Evolutionary conservation across 2,888 invertebrate genomes (phyloP).

Genomic region (Melanotus villosus): DNA sequence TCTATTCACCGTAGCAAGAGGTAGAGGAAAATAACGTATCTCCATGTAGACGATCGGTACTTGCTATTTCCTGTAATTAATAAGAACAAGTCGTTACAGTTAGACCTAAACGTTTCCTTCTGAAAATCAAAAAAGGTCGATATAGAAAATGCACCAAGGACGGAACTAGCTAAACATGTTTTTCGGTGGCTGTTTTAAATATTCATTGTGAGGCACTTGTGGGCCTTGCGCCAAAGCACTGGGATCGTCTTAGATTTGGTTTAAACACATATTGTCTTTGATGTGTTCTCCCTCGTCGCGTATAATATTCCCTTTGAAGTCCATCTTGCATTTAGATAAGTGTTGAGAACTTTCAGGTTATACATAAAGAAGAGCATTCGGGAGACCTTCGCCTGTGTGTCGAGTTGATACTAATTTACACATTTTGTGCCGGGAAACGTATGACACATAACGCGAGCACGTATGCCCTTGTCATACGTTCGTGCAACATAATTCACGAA

Average conservation of each 20-base stretch:
- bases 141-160: constrained; percentile 12
- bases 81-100: constrained; percentile 16
- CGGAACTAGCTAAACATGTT: constrained; percentile 25
- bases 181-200: constrained; percentile 43
- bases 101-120: not conserved
- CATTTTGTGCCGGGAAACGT: constrained; percentile 19
- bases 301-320: constrained; percentile 62
- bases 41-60: constrained; percentile 34
- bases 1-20: constrained; percentile 53
- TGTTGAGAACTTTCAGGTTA: constrained; percentile 44
- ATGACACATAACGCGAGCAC: constrained; percentile 18
- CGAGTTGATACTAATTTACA: constrained; percentile 33
- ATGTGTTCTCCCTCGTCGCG: constrained; percentile 61
- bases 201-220: constrained; percentile 52
- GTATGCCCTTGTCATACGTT: constrained; percentile 39
- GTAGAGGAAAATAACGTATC: constrained; percentile 48
- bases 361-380: constrained; percentile 31
- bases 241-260: constrained; percentile 61
- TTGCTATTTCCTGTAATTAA: constrained; percentile 49
- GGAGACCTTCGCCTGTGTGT: constrained; percentile 19
- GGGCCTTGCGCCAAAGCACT: constrained; percentile 50
- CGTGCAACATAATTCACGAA: constrained; percentile 45
- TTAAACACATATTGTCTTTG: constrained; percentile 66
- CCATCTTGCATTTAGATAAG: constrained; percentile 59
- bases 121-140: not conserved